A percentile compares a stretch with the other conserved stretches of the same genome.
Conservation (phyloP, 2,797 vertebrate species). For the Xerus rutilus region DNA sequence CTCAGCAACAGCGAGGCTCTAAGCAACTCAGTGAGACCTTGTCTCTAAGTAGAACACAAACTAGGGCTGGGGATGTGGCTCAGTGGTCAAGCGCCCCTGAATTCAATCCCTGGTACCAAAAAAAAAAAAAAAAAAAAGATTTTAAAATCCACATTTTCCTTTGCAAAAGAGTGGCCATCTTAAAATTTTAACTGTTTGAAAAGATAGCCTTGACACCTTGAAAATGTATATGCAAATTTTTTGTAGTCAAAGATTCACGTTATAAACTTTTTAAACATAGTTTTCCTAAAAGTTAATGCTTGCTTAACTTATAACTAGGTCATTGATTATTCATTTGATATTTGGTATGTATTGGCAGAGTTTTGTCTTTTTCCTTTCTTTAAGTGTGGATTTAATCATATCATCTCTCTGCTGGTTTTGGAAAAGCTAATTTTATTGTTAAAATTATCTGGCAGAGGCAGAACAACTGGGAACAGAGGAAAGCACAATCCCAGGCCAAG, state of each 20-base stretch:
- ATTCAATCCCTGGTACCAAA: no score
- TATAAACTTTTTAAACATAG: not conserved
- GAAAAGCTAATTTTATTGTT: slow-evolving; percentile 63
- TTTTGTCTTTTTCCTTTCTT: not conserved
- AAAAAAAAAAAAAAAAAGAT: no score
- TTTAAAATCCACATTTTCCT: not conserved
- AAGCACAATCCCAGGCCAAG: not conserved
- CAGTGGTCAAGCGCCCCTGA: no score
- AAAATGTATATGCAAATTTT: slow-evolving; percentile 19
- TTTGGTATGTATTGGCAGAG: not conserved
- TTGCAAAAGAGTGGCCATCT: not conserved
- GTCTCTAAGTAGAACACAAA: no score
- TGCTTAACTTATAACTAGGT: not conserved
- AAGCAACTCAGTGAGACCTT: no score
- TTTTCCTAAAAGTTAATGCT: not conserved
- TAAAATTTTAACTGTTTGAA: not conserved
- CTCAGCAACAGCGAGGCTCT: no score
- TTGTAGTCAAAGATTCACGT: not conserved
- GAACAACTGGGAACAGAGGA: slow-evolving; percentile 35
- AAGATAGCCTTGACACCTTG: not conserved
- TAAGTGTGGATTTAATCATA: not conserved
- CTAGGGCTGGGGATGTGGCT: no score
- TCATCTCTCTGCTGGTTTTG: not conserved
- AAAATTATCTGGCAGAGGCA: slow-evolving; percentile 4
- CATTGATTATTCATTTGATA: slow-evolving; percentile 1